These are phyloP conservation scores for Sparus aurata DNA, from an alignment of 2,797 vertebrate species.

Conservation along the genomic window DNA sequence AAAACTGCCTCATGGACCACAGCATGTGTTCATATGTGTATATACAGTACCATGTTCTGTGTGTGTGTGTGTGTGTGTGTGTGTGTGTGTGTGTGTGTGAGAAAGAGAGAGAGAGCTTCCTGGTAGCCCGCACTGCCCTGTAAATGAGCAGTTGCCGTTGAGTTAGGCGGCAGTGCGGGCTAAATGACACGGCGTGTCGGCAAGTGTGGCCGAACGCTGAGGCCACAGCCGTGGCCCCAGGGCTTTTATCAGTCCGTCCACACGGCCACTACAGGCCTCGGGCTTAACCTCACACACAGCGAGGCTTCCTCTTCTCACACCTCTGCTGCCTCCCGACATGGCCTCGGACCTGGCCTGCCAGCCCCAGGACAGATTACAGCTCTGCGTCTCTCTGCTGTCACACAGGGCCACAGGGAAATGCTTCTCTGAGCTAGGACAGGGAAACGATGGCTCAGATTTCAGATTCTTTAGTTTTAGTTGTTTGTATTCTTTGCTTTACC, in stretches of 20 bases:
- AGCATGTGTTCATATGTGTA: constrained; percentile 74
- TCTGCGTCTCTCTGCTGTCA: constrained; percentile 44
- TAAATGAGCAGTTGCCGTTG: constrained; percentile 86
- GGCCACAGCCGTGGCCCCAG: constrained; percentile 84
- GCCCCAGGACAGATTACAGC: constrained; percentile 73
- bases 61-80: constrained; percentile 61
- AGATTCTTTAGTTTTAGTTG: neutral
- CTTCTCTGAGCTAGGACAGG: constrained; percentile 18
- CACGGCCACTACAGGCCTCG: constrained; percentile 78
- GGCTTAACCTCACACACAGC: constrained; percentile 82
- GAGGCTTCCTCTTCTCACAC: constrained; percentile 84
- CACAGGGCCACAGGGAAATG: constrained; percentile 30
- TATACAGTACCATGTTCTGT: constrained; percentile 71
- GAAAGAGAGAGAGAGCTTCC: constrained; percentile 62
- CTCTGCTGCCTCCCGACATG: constrained; percentile 77
- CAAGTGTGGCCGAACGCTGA: constrained; percentile 84
- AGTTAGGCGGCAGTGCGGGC: constrained; percentile 83
- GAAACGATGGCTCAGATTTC: neutral
- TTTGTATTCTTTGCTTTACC: constrained; percentile 4
- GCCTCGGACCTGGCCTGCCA: constrained; percentile 70
- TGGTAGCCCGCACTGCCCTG: constrained; percentile 86
- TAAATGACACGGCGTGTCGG: constrained; percentile 87
- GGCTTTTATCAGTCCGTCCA: constrained; percentile 86
- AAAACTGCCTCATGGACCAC: constrained; percentile 62
- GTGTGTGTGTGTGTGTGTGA: constrained; percentile 31